Percentiles rank a stretch among this genome's conserved stretches.
Conservation (phyloP, 2,797 vertebrate genomes). For the Acrossocheilus wenchowensis region DNA sequence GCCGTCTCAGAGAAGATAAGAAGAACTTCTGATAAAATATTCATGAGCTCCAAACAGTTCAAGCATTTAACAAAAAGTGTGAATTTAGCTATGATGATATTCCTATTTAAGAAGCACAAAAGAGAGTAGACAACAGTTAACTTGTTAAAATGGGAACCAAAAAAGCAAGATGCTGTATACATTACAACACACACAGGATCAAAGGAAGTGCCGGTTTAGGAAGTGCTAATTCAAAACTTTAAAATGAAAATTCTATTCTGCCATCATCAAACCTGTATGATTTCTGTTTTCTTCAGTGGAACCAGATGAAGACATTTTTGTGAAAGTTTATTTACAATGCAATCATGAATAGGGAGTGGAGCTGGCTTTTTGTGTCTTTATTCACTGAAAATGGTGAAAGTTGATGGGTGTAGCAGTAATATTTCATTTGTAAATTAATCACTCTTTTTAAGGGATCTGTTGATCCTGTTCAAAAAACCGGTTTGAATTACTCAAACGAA, state of each 20-base stretch:
- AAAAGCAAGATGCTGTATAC: not conserved
- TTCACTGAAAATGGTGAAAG: not conserved
- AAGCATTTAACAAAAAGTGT: constrained; percentile 36
- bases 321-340: not conserved
- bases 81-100: constrained; percentile 35
- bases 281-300: not conserved
- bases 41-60: constrained; percentile 49
- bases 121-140: constrained; percentile 12
- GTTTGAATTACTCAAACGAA: not conserved
- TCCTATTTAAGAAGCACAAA: constrained; percentile 27
- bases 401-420: not conserved
- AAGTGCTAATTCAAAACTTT: constrained; percentile 10
- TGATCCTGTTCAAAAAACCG: not conserved
- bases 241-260: not conserved
- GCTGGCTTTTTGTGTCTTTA: not conserved
- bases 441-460: not conserved
- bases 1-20: constrained; percentile 42
- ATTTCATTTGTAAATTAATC: not conserved
- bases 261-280: not conserved
- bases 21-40: constrained; percentile 49
- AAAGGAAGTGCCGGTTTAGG: not conserved
- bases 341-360: not conserved
- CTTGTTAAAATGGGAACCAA: constrained; percentile 10
- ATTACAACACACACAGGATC: not conserved
- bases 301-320: not conserved